Percentiles rank a stretch among this genome's conserved stretches.
Conservation (phyloP, 2,797 vertebrate species). For the Calcarius lapponicus region DNA sequence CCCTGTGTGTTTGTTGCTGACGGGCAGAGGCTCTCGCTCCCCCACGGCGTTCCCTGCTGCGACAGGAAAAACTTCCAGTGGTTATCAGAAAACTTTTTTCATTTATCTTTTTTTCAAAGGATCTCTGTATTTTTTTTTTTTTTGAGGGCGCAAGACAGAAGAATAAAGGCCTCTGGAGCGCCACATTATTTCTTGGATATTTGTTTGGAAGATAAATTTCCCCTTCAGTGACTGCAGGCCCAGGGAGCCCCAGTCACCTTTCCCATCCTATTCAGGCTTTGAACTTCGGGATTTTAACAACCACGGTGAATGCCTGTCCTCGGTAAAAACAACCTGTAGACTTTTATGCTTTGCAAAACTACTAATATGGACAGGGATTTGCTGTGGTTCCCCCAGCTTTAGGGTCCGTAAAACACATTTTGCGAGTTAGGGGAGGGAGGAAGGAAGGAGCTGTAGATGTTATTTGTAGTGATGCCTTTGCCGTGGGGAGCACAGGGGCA, state of each 20-base stretch:
- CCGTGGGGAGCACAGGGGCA: accelerated
- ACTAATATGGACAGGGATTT: accelerated
- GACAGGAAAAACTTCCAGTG: not conserved
- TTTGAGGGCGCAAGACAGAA: not conserved
- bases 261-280: not conserved
- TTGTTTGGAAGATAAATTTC: not conserved
- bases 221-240: not conserved
- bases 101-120: not conserved
- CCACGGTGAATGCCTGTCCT: accelerated
- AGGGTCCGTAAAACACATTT: not conserved
- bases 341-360: not conserved
- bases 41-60: accelerated
- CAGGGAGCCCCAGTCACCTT: accelerated
- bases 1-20: not conserved
- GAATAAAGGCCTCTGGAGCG: not conserved
- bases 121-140: not conserved
- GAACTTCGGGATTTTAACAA: not conserved
- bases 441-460: not conserved
- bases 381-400: not conserved
- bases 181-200: not conserved
- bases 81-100: not conserved
- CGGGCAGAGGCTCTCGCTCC: not conserved
- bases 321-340: not conserved
- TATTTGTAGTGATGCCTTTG: not conserved
- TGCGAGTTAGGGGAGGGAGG: not conserved